Base-by-base conservation (phyloP, 2,113 vertebrate species). In the Atlantisia rogersi region DNA sequence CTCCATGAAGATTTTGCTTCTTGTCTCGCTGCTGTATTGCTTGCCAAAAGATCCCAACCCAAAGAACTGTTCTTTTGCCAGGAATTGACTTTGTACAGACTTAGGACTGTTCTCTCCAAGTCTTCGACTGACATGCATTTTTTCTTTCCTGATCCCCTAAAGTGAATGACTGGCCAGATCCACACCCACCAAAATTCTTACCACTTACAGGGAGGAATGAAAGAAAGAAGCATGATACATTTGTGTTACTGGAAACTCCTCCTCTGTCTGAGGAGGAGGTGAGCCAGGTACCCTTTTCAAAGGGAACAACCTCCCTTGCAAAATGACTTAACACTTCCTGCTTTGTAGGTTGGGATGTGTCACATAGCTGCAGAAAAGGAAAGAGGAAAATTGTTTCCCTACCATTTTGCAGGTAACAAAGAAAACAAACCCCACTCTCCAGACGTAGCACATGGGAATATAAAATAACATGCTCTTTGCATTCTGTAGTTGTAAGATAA, bases 81-180 rank as follows among this genome's bases (percentile, higher is more conserved):
- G 32, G 35, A 92, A 46, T 1, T 79, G 12, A 56, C 67, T 73
- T 21, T 9, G 25, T 12, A 46, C 32, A 40, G 70, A 83, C 4
- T 64, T 68, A n/a, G 0, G 9, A 37, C 37, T 82, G 26, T 40
- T 63, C 22, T 79, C 46, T 46, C 37, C 17, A 71, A 15, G 28
- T 63, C 48, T 69, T 42, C 50, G 25, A 28, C 7, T n/a, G 19
- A 42, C 35, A 60, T 0, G 2, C 2, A 1, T 13, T 68, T 60
- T 69, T 55, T 19, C 28, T n/a, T 63, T 69, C 53, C 32, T 65
- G 35, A 69, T 22, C 4, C n/a, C 40, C 50, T 87, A 53, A 39
- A 59, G 18, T 5, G 92, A 73, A 46, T 24, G 32, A 40, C 31
- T 40, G 42, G 10, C 8, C 58, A 88, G 65, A 78, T 65, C 24